Base-by-base conservation (phyloP, 2,888 invertebrate genomes). In the Eudasyphora cyanicolor region DNA sequence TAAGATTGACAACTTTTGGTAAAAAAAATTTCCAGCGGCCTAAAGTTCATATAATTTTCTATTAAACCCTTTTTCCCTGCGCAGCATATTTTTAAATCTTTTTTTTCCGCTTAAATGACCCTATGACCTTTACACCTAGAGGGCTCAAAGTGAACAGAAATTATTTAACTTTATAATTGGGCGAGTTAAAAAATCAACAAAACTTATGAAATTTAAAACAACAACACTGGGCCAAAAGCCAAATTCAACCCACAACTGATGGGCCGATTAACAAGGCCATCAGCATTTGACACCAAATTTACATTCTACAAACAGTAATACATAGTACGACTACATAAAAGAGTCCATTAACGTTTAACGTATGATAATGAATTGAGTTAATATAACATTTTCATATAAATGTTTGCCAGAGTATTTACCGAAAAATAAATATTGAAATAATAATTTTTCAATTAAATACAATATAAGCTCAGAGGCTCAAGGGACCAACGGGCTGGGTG, bases 371-470 rank as follows among this genome's bases (percentile, higher is more conserved):
- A 77, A 77, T 27, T 60, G 24, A 38, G 38, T 54, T 67, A 64
- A 75, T 51, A 29, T n/a, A 32, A 57, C 62, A 12, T 49, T 42
- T 77, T 42, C 35, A 62, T 54, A 35, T 19, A 38, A 57, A 60
- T 78, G 54, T 69, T 12, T 49, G 49, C 49, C 21, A n/a, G n/a
- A 10, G 29, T 76, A 49, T 76, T 76, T 80, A 80, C 71, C 60
- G n/a, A 80, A 76, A 79, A 74, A 79, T 79, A 86, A 86, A 87
- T 86, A 87, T 87, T 87, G 87, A 87, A 86, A 87, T 86, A 87
- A 86, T 86, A 86, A 87, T 86, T 87, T 86, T 87, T 87, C 87
- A 87, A 87, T 87, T 87, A 87, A 87, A 87, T 86, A 70, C 42
- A 70, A 73, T 17, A 60, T 60, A 42, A 57, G 73, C 24, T 21